Evolutionary conservation across 2,113 vertebrate genomes (phyloP).

Genomic region (Zosterops hypoxanthus): DNA sequence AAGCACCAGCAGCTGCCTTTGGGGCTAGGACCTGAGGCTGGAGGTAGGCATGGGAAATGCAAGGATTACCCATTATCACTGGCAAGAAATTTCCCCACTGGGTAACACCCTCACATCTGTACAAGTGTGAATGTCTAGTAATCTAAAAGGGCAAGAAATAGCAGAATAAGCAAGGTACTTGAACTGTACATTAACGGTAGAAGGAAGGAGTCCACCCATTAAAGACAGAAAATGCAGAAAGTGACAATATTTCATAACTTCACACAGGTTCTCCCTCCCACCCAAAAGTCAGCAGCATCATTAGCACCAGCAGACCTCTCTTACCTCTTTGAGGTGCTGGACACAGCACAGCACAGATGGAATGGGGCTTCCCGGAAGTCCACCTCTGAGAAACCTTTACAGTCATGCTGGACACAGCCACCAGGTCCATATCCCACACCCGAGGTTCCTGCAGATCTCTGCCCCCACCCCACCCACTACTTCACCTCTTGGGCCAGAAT

Average conservation of each 20-base stretch:
- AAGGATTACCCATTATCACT: neutral
- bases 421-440: neutral
- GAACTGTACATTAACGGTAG: neutral
- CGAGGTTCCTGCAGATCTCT: neutral
- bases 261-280: neutral
- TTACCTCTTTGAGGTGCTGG: neutral
- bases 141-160: neutral
- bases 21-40: neutral
- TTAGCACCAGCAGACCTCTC: neutral
- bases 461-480: neutral
- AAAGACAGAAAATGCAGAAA: neutral
- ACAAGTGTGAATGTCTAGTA: neutral
- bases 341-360: neutral
- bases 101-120: neutral
- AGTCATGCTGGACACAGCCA: rapidly evolving
- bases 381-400: neutral
- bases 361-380: neutral
- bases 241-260: neutral
- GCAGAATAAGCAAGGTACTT: neutral
- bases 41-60: neutral
- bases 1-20: neutral
- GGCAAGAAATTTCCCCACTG: neutral
- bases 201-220: neutral
- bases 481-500: neutral
- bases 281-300: neutral